phyloP scores from a whole-genome alignment of 2,797 vertebrate species.

The Gallinago stenura region DNA sequence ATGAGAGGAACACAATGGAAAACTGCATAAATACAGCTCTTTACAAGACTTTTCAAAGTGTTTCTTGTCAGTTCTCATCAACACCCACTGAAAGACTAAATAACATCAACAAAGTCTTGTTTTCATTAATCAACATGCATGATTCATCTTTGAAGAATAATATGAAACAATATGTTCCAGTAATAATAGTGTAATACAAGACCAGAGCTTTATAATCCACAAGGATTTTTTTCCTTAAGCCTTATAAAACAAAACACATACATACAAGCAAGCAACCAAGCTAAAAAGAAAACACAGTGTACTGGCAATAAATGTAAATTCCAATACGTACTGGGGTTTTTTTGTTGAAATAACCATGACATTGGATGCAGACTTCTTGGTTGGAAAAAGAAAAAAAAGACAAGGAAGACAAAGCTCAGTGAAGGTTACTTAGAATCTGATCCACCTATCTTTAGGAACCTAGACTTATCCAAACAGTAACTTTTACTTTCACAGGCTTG shows the following conservation, averaged over 20 bases:
- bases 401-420: not conserved
- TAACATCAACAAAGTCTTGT: not conserved
- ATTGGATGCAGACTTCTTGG: not conserved
- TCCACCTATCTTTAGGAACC: not conserved
- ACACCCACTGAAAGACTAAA: not conserved
- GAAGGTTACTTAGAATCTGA: not conserved
- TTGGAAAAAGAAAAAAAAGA: not conserved
- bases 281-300: not conserved
- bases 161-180: not conserved
- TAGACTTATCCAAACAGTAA: not conserved
- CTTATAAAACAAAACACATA: not conserved
- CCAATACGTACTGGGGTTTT: not conserved
- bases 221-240: not conserved
- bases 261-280: not conserved
- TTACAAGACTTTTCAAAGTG: not conserved
- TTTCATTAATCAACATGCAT: constrained; percentile 9
- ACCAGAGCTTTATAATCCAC: not conserved
- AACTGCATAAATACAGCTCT: not conserved
- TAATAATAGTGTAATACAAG: not conserved
- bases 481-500: not conserved
- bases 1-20: not conserved
- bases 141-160: not conserved
- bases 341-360: not conserved
- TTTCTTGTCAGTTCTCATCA: not conserved
- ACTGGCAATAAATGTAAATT: not conserved